Conservation (phyloP, 2,888 invertebrate species). For the Temnothorax rugatulus region DNA sequence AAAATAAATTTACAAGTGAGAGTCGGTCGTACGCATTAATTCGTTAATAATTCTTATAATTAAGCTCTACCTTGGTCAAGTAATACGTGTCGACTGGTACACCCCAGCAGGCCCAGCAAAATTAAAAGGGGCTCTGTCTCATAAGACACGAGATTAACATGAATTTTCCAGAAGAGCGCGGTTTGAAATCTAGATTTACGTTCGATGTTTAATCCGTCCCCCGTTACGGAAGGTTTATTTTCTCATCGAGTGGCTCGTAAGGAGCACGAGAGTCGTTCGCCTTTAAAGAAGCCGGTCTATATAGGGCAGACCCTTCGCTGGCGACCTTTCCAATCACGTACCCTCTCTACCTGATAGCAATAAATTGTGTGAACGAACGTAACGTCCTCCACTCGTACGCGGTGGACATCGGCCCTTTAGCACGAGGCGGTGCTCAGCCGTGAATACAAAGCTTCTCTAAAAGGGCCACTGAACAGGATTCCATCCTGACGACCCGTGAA, state of each 20-base stretch:
- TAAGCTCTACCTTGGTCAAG: neutral
- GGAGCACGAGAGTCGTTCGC: constrained; percentile 46
- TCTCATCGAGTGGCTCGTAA: constrained; percentile 37
- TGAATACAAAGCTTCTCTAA: constrained; percentile 56
- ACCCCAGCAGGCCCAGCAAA: neutral
- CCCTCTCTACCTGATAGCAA: constrained; percentile 71
- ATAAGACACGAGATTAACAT: constrained; percentile 42
- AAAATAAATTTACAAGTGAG: constrained; percentile 3
- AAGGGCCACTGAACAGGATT: constrained; percentile 52
- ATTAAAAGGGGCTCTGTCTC: constrained; percentile 7
- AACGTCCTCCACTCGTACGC: constrained; percentile 49
- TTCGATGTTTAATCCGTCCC: constrained; percentile 51
- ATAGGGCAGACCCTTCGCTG: constrained; percentile 44
- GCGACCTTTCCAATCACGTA: constrained; percentile 57
- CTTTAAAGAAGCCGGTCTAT: constrained; percentile 50
- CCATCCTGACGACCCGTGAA: constrained; percentile 51
- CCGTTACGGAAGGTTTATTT: constrained; percentile 49
- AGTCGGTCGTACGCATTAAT: neutral
- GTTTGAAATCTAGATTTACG: constrained; percentile 41
- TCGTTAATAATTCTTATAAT: constrained; percentile 13
- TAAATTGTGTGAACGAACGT: constrained; percentile 61
- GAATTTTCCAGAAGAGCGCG: constrained; percentile 24
- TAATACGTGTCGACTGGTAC: neutral
- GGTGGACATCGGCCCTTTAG: constrained; percentile 51
- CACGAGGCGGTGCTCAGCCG: constrained; percentile 44